These are phyloP conservation scores for Zootoca vivipara DNA, from an alignment of 2,113 vertebrate genomes.

Conservation along the genomic window DNA sequence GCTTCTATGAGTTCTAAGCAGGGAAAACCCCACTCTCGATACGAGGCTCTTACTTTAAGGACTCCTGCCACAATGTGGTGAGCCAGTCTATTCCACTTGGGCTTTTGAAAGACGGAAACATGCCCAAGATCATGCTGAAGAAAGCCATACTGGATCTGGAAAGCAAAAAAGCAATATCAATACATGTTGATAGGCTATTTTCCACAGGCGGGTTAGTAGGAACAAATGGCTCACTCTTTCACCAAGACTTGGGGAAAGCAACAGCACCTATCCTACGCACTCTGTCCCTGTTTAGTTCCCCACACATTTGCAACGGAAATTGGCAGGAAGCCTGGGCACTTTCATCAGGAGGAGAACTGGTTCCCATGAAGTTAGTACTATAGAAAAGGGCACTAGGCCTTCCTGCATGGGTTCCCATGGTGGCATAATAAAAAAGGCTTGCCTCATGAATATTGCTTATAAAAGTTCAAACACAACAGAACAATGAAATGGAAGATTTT, in stretches of 20 bases:
- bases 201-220: background rate
- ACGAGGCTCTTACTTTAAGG: slow-evolving; percentile 66
- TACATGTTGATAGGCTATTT: background rate
- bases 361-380: background rate
- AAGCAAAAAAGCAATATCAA: background rate
- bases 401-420: background rate
- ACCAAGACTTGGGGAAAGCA: background rate
- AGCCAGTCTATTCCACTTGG: slow-evolving; percentile 70
- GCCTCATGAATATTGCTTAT: background rate
- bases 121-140: slow-evolving; percentile 79
- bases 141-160: slow-evolving; percentile 73
- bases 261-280: background rate
- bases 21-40: no score
- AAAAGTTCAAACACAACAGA: background rate
- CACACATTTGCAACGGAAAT: background rate
- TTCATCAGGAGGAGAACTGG: background rate
- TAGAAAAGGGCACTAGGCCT: background rate
- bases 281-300: background rate
- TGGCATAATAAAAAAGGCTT: background rate
- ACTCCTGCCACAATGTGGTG: slow-evolving; percentile 75
- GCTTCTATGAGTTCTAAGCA: background rate
- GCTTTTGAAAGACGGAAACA: slow-evolving; percentile 68
- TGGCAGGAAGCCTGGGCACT: background rate
- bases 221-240: background rate
- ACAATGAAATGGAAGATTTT: background rate